Evolutionary conservation across 2,113 vertebrate species (phyloP).

Genomic region (Crotophaga sulcirostris): DNA sequence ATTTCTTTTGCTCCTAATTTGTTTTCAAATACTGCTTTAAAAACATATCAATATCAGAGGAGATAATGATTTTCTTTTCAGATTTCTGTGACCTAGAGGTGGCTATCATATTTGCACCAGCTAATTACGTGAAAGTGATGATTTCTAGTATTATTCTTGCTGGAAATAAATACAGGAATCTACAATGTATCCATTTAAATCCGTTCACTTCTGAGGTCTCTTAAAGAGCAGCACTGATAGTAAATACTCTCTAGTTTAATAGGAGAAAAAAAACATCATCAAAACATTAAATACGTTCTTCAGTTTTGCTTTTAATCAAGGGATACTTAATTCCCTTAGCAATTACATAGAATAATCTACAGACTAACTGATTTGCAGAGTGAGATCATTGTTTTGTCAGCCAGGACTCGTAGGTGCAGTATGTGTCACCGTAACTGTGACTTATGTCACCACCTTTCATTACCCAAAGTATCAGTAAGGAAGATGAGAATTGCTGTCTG

Average conservation of each 20-base stretch:
- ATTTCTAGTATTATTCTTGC: background rate
- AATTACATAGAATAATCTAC: background rate
- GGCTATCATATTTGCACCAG: background rate
- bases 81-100: background rate
- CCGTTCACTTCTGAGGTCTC: background rate
- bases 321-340: background rate
- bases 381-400: background rate
- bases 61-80: background rate
- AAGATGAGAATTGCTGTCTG: background rate
- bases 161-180: background rate
- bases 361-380: background rate
- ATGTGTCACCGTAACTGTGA: background rate
- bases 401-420: background rate
- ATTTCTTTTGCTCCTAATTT: background rate
- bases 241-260: background rate
- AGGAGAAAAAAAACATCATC: background rate
- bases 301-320: background rate
- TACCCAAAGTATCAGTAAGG: background rate
- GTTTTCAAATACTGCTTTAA: background rate
- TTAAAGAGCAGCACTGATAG: background rate
- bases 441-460: background rate
- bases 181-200: background rate
- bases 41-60: background rate
- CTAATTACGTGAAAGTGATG: background rate
- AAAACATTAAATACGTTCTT: background rate